Base-by-base conservation (phyloP, 2,888 invertebrate species). In the Peribatodes rhomboidaria region DNA sequence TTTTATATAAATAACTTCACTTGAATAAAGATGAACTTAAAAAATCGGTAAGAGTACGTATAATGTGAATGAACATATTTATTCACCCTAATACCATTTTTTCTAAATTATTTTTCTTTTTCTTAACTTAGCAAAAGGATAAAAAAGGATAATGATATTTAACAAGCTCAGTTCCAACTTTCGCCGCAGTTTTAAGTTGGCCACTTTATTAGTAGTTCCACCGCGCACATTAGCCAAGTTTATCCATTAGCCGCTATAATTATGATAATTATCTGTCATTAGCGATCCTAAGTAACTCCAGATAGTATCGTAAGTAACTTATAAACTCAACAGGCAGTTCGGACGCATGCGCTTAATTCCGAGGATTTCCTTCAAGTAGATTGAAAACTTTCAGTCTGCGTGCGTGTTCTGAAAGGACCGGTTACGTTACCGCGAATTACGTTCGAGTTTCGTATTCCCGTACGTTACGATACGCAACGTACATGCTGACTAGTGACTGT, bases 331-430 rank as follows among this genome's bases (percentile, higher is more conserved):
- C 83, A 83, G 81, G 82, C 82, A 68, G 60, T 47, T 65, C 33
- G 58, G 49, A 78, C 86, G 85, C 85, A 83, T 85, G 85, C 85
- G 86, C 77, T 20, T 57, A 67, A 47, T 57, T 55, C 52, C 37
- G 63, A 66, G 73, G 73, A 68, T 53, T 57, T 62, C 71, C 69
- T 59, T 64, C 67, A 61, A 65, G 14, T 62, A 75, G 11, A 39
- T 44, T 41, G 53, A 58, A 83, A 83, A 73, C 79, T 84, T 83
- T 80, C 80, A 85, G 85, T 84, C 74, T 61, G 65, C 68, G 70
- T 60, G 70, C 50, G 70, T 74, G 72, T 55, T 68, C 49, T 31
- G 58, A 55, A 55, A 55, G 35, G 22, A 53, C 22, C 31, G 58
- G 54, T 35, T 53, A 16, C 50, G 53, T 53, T 39, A 20, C 42